Conservation (phyloP, 2,797 vertebrate species). For the Tokudaia tokunoshimensis region DNA sequence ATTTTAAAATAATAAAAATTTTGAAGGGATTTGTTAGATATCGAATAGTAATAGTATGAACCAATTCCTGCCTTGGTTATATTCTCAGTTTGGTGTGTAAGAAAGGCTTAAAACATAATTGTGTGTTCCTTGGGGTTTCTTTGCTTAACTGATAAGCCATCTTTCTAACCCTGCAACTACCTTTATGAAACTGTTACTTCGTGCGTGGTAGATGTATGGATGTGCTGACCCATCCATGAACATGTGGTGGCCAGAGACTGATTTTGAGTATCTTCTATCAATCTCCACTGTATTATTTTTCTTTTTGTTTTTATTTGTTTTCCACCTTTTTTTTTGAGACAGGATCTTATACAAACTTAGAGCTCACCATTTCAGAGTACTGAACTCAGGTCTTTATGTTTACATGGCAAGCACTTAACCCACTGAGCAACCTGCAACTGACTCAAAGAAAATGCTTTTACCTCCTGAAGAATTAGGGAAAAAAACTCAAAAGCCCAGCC, state of each 20-base stretch:
- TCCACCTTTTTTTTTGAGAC: neutral
- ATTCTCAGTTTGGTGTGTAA: neutral
- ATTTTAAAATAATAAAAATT: neutral
- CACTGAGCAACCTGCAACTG: neutral
- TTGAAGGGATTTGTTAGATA: neutral
- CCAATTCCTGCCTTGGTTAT: neutral
- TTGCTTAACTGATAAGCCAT: neutral
- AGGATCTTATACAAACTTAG: neutral
- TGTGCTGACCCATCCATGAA: neutral
- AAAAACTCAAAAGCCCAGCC: neutral
- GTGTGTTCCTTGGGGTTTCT: neutral
- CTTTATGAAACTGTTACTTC: neutral
- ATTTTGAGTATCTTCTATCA: neutral
- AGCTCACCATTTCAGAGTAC: neutral
- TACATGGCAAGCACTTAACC: neutral
- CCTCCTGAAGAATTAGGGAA: conserved; percentile 45
- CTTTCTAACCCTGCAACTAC: neutral
- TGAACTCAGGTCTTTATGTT: neutral
- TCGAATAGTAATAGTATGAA: neutral
- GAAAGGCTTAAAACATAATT: neutral
- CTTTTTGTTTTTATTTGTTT: neutral
- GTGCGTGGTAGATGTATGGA: neutral
- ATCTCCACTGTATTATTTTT: neutral
- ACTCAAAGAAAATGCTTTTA: conserved; percentile 54
- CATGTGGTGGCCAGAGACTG: neutral